Evolutionary conservation across 2,797 vertebrate species (phyloP), one percentile per base, ranked within the genome.

Genomic region (Mallotus villosus): DNA sequence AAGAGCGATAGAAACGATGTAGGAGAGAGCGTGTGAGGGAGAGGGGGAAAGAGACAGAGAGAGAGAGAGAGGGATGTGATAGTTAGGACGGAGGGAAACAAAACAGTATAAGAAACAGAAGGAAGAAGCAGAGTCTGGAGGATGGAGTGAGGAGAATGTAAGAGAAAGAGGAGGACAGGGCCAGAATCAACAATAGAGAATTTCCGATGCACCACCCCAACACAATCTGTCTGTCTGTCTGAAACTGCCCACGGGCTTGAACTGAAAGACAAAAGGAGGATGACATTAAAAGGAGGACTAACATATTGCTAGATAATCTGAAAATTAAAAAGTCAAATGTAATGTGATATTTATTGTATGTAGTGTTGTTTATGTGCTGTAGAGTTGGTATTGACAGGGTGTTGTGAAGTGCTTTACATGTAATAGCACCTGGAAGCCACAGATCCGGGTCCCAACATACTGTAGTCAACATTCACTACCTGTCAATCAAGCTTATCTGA

Each of bases 401-500:
- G 9, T 65, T 65, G n/a, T 24, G 14, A 66, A 46, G 11, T 24
- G 7, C 9, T 46, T 22, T 16, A 66, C 8, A 46, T 66, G 41
- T 51, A 34, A 58, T 21, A 27, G 16, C 34, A 19, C 61, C 1
- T 63, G 34, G 34, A 63, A 16, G 32, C 17, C 65, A 27, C 27
- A 27, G 37, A 53, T 17, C 46, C 25, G 55, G 29, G 46, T 53
- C 65, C 27, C 8, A 7, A 51, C 46, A 29, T 55, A 12, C 78
- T 64, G 80, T 79, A 88, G 86, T 83, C 90, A 87, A 89, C 91
- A 90, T 89, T 91, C 86, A 81, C 87, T 32, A 86, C 82, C 90
- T 91, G 92, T 89, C 92, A 91, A 83, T 94, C 92, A 91, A 57
- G 80, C 91, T 92, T 93, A 93, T 92, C 91, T 86, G 81, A 88